phyloP scores from a whole-genome alignment of 1,140 invertebrate genomes.

The Diploscapter pachys region DNA sequence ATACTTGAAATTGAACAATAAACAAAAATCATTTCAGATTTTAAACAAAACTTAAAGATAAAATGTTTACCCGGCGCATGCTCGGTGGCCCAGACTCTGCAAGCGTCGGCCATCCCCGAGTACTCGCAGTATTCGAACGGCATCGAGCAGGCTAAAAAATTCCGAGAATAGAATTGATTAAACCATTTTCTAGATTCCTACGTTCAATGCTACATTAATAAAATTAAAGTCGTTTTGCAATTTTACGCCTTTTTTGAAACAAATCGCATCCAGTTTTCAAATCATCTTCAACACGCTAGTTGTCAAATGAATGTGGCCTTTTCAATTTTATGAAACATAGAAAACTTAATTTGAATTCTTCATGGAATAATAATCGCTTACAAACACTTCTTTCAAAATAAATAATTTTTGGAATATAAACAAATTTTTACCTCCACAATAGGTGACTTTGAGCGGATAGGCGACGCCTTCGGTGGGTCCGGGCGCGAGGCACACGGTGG shows the following conservation, averaged over 20 bases:
- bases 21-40: too few species aligned
- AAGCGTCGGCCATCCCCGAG: slow-evolving; percentile 94
- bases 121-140: slow-evolving; percentile 87
- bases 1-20: too few species aligned
- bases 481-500: slow-evolving; percentile 24
- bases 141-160: slow-evolving; percentile 56
- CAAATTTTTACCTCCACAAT: slow-evolving; percentile 71
- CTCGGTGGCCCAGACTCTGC: slow-evolving; percentile 90
- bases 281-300: too few species aligned
- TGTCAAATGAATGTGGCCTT: too few species aligned
- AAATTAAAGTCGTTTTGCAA: slow-evolving; percentile 18
- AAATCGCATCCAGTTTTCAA: not conserved
- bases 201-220: not conserved
- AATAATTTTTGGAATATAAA: slow-evolving; percentile 18
- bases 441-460: slow-evolving; percentile 83
- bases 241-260: not conserved
- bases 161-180: slow-evolving; percentile 35
- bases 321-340: too few species aligned
- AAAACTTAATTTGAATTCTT: too few species aligned
- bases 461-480: slow-evolving; percentile 33
- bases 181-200: slow-evolving; percentile 1
- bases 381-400: not conserved
- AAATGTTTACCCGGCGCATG: slow-evolving; percentile 71
- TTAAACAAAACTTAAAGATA: too few species aligned
- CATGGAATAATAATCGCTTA: not conserved